phyloP scores from a whole-genome alignment of 2,797 vertebrate genomes.

The Rhinogobio ventralis region DNA sequence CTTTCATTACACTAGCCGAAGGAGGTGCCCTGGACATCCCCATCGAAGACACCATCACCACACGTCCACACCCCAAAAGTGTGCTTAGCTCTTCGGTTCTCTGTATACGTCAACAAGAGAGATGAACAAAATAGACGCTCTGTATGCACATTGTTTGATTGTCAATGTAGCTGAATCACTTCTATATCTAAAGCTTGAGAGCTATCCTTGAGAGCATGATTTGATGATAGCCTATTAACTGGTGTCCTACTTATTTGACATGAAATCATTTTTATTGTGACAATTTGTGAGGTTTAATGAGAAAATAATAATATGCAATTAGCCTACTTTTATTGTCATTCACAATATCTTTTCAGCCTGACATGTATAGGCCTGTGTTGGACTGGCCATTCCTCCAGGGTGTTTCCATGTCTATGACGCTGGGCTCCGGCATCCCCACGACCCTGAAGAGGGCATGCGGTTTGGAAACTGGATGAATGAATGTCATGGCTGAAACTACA shows the following conservation, averaged over 20 bases:
- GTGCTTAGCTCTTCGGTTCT: conserved; percentile 3
- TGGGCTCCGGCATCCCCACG: background rate
- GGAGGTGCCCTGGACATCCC: conserved; percentile 58
- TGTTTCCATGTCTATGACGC: background rate
- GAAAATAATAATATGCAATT: background rate
- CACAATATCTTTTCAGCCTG: background rate
- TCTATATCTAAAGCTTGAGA: background rate
- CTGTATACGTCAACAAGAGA: conserved; percentile 13
- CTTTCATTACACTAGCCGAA: conserved; percentile 63
- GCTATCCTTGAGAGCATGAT: background rate
- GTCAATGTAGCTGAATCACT: background rate
- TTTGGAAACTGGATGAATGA: background rate
- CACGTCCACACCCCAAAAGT: conserved; percentile 34
- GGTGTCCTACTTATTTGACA: background rate
- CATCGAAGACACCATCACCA: conserved; percentile 52
- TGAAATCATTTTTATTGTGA: background rate
- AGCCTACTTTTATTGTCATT: background rate
- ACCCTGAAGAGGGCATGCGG: background rate
- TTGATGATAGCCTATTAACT: background rate
- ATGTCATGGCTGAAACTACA: conserved; percentile 33
- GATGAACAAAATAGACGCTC: background rate
- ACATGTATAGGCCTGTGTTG: background rate
- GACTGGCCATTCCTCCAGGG: background rate
- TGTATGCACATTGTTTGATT: background rate
- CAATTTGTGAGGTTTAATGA: background rate